A percentile compares a stretch with the other conserved stretches of the same genome.
phyloP scores from a whole-genome alignment of 2,113 vertebrate genomes.

The Fukomys damarensis region DNA sequence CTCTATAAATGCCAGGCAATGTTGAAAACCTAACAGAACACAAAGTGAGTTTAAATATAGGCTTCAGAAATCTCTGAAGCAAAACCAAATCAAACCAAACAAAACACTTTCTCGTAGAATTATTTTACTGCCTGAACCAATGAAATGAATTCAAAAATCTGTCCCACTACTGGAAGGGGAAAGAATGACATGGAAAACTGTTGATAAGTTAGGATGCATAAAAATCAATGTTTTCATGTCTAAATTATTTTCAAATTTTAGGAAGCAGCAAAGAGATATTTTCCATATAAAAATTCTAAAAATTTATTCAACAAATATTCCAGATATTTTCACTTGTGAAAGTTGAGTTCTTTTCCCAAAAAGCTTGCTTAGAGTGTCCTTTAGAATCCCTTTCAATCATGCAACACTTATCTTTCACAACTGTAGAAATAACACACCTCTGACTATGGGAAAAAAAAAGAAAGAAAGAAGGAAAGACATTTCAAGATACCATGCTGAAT shows the following conservation, averaged over 20 bases:
- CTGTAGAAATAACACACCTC: not conserved
- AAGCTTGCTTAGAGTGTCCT: not conserved
- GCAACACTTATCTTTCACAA: not conserved
- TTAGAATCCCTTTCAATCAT: not conserved
- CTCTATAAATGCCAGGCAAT: not conserved
- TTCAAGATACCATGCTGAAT: conserved; percentile 25
- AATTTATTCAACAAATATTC: conserved; percentile 46
- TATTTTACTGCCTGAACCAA: not conserved
- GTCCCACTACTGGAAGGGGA: not conserved
- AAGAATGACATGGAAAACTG: conserved; percentile 33
- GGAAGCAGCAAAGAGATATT: not conserved
- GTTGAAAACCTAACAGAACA: conserved; percentile 40
- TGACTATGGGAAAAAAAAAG: not conserved
- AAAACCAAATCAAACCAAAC: conserved; percentile 40
- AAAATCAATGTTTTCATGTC: not conserved
- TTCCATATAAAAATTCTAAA: not conserved
- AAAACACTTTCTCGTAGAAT: not conserved
- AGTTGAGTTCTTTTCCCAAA: conserved; percentile 11
- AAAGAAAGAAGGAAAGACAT: conserved; percentile 53
- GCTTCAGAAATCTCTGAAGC: not conserved
- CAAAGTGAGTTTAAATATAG: not conserved
- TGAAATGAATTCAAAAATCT: conserved; percentile 40
- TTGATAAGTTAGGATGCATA: conserved; percentile 41
- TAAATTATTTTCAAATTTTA: conserved; percentile 50
- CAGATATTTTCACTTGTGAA: not conserved